Evolutionary conservation across 1,140 invertebrate genomes (phyloP).

Genomic region (Lepidurus couesii): DNA sequence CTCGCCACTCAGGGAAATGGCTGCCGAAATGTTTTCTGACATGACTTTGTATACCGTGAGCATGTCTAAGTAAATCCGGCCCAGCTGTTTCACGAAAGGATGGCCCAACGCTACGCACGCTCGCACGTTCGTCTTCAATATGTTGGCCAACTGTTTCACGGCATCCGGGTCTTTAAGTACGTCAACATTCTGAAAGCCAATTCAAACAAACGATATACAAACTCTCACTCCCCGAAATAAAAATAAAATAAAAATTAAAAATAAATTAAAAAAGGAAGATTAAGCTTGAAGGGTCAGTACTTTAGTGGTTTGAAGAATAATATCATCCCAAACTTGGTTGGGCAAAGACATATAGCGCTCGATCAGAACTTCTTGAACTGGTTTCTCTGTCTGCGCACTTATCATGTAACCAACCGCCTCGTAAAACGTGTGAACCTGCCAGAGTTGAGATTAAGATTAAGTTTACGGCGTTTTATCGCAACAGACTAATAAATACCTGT

Average conservation of each 20-base stretch:
- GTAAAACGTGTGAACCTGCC: constrained; percentile 94
- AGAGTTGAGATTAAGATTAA: not conserved
- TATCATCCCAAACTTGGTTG: constrained; percentile 76
- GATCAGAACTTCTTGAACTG: constrained; percentile 85
- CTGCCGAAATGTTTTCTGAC: constrained; percentile 96
- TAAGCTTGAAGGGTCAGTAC: constrained; percentile 10
- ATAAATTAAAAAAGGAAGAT: not conserved
- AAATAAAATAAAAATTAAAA: not conserved
- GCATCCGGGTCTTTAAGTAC: constrained; percentile 92
- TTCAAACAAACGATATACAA: constrained; percentile 38
- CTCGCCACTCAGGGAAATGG: constrained; percentile 91
- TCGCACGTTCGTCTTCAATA: constrained; percentile 96
- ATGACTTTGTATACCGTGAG: constrained; percentile 99
- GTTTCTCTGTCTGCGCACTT: constrained; percentile 82
- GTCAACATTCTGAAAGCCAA: constrained; percentile 71
- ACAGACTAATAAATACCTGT: constrained; percentile 50
- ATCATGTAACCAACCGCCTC: constrained; percentile 99
- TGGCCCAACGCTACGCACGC: constrained; percentile 96
- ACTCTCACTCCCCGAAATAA: not conserved
- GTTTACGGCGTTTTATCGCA: not conserved
- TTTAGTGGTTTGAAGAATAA: constrained; percentile 51
- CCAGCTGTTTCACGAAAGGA: constrained; percentile 86
- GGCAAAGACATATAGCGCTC: constrained; percentile 97
- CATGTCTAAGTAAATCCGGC: constrained; percentile 97
- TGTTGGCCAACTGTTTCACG: constrained; percentile 94